Evolutionary conservation across 2,888 invertebrate genomes (phyloP), one percentile per base, ranked within the genome.

Genomic region (Andrena fulva): DNA sequence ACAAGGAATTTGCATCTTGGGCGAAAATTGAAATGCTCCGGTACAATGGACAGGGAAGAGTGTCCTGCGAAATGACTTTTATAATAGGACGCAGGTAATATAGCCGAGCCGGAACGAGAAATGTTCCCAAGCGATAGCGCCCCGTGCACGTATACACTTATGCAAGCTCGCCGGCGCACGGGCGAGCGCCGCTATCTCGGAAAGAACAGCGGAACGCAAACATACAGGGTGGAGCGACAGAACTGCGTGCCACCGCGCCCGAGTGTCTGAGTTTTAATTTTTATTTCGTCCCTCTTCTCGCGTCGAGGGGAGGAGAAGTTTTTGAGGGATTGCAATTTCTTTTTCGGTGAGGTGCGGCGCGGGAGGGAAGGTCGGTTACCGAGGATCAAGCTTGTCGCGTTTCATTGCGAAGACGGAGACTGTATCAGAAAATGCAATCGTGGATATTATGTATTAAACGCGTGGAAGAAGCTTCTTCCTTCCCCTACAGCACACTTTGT

Each of bases 21-120:
- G 86, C 84, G 90, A 91, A 92, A 92, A 92, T 92, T 92, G 91
- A 91, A 92, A 92, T 89, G 86, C 87, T 77, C 86, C 89, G 85
- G 89, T 89, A 92, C 88, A 90, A 91, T 89, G 89, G 88, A 86
- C 87, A 86, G 86, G 83, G 85, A 89, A 82, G 86, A 88, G 90
- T 88, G 88, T 87, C 85, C 89, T 86, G 89, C 87, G 90, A 91
- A 92, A 92, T 92, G 90, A 91, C 90, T 92, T 92, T 91, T 91
- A 91, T 91, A 92, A 92, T 91, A 85, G 90, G 85, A 90, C 85
- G 88, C 86, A 85, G 84, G 85, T 89, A 89, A 89, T 87, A 87
- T 77, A 84, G 77, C 84, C 74, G 72, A 67, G 82, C 67, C 48
- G 78, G 84, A 84, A 86, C 82, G 82, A 82, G 82, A 76, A 86